Percentiles rank a stretch among this genome's conserved stretches.
Conservation (phyloP, 2,797 vertebrate genomes). For the Leontopithecus rosalia region DNA sequence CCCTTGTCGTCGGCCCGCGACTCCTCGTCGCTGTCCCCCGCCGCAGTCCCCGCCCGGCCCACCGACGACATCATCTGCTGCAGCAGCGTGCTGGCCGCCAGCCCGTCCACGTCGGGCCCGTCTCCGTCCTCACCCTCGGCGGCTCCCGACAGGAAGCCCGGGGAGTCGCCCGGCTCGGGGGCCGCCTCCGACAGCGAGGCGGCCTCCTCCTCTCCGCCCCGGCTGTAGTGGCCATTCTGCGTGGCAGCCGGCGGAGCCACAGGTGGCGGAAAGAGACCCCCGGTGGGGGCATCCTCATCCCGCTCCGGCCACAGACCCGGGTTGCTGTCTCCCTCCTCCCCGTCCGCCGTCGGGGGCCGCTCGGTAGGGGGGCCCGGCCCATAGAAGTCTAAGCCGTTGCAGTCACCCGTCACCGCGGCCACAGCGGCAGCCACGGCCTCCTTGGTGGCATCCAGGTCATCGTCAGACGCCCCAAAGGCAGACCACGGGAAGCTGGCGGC, state of each 20-base stretch:
- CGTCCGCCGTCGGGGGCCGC: slow-evolving; percentile 83
- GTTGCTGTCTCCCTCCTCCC: slow-evolving; percentile 84
- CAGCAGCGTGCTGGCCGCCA: slow-evolving; percentile 94
- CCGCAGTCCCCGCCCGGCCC: slow-evolving; percentile 88
- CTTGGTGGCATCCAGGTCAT: slow-evolving; percentile 85
- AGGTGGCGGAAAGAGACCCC: slow-evolving; percentile 85
- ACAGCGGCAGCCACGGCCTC: slow-evolving; percentile 65
- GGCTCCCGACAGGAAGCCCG: slow-evolving; percentile 76
- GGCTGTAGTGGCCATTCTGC: slow-evolving; percentile 90
- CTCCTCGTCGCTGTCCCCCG: slow-evolving; percentile 85
- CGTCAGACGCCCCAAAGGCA: slow-evolving; percentile 88
- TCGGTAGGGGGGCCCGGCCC: slow-evolving; percentile 80
- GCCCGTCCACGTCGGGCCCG: slow-evolving; percentile 83
- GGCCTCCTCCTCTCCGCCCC: slow-evolving; percentile 85
- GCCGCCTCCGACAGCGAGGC: slow-evolving; percentile 80
- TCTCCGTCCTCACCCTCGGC: slow-evolving; percentile 82
- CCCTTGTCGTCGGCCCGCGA: slow-evolving; percentile 91
- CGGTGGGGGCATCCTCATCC: slow-evolving; percentile 84
- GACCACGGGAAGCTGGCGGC: slow-evolving; percentile 89
- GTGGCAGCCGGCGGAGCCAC: slow-evolving; percentile 85
- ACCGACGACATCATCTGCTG: slow-evolving; percentile 97
- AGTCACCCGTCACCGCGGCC: slow-evolving; percentile 71
- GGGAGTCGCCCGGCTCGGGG: slow-evolving; percentile 82
- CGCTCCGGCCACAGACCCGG: slow-evolving; percentile 84
- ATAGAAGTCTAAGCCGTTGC: slow-evolving; percentile 86